Conservation (phyloP, 2,888 invertebrate genomes). For the Maniola hyperantus region DNA sequence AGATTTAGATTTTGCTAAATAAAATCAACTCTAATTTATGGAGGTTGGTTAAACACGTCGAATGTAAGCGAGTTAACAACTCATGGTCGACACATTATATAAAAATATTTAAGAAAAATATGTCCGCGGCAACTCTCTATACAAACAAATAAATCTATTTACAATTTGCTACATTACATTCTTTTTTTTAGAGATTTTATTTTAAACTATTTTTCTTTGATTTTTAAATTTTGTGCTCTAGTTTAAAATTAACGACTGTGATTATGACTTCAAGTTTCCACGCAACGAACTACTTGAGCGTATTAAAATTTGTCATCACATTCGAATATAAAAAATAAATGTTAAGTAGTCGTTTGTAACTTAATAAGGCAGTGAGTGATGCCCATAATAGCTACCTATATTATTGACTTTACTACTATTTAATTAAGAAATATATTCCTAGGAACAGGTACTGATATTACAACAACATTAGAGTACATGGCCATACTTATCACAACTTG, state of each 20-base stretch:
- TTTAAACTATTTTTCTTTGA: background rate
- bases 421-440: slow-evolving; percentile 22
- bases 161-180: slow-evolving; percentile 62
- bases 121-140: slow-evolving; percentile 66
- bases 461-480: slow-evolving; percentile 29
- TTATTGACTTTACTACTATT: background rate
- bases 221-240: slow-evolving; percentile 29
- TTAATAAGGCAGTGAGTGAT: slow-evolving; percentile 32
- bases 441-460: slow-evolving; percentile 32
- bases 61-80: slow-evolving; percentile 23
- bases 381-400: background rate
- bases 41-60: slow-evolving; percentile 16
- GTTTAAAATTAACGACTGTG: slow-evolving; percentile 8
- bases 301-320: background rate
- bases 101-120: slow-evolving; percentile 78
- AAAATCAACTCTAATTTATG: slow-evolving; percentile 10
- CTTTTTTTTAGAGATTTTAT: slow-evolving; percentile 26
- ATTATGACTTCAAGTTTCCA: background rate
- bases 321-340: slow-evolving; percentile 8
- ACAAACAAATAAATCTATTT: slow-evolving; percentile 66
- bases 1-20: slow-evolving; percentile 22
- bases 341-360: slow-evolving; percentile 8
- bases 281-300: slow-evolving; percentile 11
- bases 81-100: slow-evolving; percentile 56
- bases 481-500: background rate